These are phyloP conservation scores for Anastrepha obliqua DNA, from an alignment of 1,140 invertebrate genomes.

Conservation along the genomic window DNA sequence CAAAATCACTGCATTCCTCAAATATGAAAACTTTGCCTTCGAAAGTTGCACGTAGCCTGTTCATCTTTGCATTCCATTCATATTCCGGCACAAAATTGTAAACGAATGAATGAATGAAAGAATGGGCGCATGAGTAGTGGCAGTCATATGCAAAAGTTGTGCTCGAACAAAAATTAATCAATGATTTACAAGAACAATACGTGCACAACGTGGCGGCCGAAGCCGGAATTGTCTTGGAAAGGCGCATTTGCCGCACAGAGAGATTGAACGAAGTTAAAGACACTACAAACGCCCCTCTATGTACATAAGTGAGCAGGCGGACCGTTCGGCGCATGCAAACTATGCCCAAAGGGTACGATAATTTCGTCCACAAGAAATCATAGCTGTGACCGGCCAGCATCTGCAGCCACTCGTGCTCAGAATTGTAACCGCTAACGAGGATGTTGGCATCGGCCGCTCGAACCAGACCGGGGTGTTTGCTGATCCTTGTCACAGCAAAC, in stretches of 20 bases:
- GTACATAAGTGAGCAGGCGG: not conserved
- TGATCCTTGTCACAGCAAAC: conserved; percentile 55
- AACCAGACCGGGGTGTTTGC: conserved; percentile 41
- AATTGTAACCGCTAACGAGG: not conserved
- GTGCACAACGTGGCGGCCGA: not conserved
- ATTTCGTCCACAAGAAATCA: conserved; percentile 34
- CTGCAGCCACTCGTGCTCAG: conserved; percentile 7
- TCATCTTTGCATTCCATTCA: not conserved
- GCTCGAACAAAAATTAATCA: conserved; percentile 53
- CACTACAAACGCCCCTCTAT: not conserved
- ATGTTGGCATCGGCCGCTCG: not conserved
- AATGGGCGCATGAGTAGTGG: not conserved
- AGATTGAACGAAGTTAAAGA: conserved; percentile 9
- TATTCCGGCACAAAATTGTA: not conserved
- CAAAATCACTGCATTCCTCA: not conserved
- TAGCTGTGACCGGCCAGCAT: not conserved
- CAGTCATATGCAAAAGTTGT: not conserved
- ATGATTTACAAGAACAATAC: conserved; percentile 52
- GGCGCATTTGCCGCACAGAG: not conserved
- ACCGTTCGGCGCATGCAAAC: conserved; percentile 14
- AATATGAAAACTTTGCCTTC: not conserved
- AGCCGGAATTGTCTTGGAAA: not conserved
- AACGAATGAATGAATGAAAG: not conserved
- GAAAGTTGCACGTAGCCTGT: not conserved
- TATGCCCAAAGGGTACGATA: conserved; percentile 46